Evolutionary conservation across 2,888 invertebrate species (phyloP).

Genomic region (Chironomus riparius): DNA sequence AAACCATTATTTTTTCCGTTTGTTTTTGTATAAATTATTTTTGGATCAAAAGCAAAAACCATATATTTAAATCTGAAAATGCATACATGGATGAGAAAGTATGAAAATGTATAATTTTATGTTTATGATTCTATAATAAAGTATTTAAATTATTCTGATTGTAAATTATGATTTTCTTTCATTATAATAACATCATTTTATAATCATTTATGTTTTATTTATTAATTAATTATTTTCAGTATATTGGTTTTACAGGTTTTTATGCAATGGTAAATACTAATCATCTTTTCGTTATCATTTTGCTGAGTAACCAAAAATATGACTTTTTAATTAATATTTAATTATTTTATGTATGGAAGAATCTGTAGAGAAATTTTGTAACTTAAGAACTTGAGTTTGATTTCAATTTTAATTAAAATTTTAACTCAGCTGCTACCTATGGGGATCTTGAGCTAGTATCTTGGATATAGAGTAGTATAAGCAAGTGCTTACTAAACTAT

Average conservation of each 20-base stretch:
- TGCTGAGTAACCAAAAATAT: neutral
- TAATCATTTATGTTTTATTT: neutral
- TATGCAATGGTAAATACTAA: neutral
- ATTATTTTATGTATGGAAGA: no score
- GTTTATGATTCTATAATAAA: conserved; percentile 26
- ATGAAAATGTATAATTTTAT: conserved; percentile 25
- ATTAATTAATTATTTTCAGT: conserved; percentile 13
- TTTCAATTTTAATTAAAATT: no score
- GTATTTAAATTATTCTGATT: conserved; percentile 25
- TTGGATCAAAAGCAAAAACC: no score
- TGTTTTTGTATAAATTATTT: no score
- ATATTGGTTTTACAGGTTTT: neutral
- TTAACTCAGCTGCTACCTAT: no score
- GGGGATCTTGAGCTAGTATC: no score
- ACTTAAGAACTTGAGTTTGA: no score
- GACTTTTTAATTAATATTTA: no score
- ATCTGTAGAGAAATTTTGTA: no score
- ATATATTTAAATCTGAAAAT: neutral
- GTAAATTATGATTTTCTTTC: conserved; percentile 25
- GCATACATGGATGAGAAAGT: neutral
- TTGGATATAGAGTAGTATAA: no score
- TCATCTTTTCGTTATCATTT: conserved; percentile 1
- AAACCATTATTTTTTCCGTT: no score
- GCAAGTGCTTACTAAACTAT: no score
- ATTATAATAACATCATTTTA: neutral